Percentiles rank a stretch among this genome's conserved stretches.
Evolutionary conservation across 2,113 vertebrate genomes (phyloP).

Genomic region (Alectura lathami): DNA sequence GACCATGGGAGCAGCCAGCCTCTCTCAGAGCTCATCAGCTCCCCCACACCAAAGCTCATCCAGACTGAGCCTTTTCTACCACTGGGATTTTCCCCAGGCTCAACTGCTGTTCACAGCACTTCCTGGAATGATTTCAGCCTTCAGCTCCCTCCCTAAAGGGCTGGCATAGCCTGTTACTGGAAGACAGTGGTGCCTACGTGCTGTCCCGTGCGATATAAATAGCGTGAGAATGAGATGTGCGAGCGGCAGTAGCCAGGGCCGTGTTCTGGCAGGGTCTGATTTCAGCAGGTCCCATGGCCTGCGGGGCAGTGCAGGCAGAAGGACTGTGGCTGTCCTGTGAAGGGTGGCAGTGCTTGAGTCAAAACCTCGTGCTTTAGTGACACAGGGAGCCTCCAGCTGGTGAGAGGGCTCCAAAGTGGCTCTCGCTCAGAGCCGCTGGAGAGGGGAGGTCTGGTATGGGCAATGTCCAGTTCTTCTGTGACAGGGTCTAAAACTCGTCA

Average conservation of each 20-base stretch:
- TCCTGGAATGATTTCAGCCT: neutral
- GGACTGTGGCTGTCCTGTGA: neutral
- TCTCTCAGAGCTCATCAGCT: neutral
- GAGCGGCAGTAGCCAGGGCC: neutral
- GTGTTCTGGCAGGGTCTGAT: neutral
- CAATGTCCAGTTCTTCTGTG: neutral
- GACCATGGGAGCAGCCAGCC: neutral
- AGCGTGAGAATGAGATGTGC: neutral
- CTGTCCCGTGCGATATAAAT: neutral
- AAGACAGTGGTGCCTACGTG: rapidly evolving
- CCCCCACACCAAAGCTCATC: neutral
- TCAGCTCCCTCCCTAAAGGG: neutral
- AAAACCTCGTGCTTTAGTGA: neutral
- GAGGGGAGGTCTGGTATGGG: neutral
- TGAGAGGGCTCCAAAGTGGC: neutral
- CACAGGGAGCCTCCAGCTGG: neutral
- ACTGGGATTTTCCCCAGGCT: neutral
- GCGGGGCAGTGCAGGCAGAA: neutral
- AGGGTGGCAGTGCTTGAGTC: neutral
- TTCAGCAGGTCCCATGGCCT: neutral
- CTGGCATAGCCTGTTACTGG: neutral
- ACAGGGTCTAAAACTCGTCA: neutral
- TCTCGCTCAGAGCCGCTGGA: neutral
- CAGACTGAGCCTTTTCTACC: neutral
- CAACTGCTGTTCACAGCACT: neutral